Base-by-base conservation (phyloP, 2,113 vertebrate genomes). In the Epinephelus cyanopodus region DNA sequence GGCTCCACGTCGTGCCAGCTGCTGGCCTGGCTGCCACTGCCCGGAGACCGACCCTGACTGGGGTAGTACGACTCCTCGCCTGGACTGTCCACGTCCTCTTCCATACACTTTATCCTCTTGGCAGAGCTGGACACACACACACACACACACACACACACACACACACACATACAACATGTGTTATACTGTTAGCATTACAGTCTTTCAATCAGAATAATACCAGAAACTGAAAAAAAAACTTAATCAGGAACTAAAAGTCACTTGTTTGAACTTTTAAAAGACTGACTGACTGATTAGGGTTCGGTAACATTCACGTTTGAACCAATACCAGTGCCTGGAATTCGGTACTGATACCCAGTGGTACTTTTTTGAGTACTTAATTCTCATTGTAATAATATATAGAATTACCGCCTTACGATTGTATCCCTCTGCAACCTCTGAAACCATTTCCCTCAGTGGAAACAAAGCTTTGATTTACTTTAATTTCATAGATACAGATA, bases 1-100 rank as follows among this genome's bases (percentile, higher is more conserved):
- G 97, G 97, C 94, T 99, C 98, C 93, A 99, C 97, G 95, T 99
- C 98, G 91, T 99, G 98, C 98, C 98, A 99, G 94, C 97, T 97
- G 62, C 97, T 97, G 73, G 97, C 96, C 95, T 99, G 98, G 89
- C 97, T 97, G 92, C 97, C 97, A 6, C 97, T 98, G 89, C 98
- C 97, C 0, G 98, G 98, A 60, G 98, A 99, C 50, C 98, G 97
- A 13, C 97, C 97, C 94, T 98, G 97, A 91, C 96, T 96, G n/a
- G 97, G 96, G 94, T 98, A 99, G 93, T 98, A 99, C 17, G 97
- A 96, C 94, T 99, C 98, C 93, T 99, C 98, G 12, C 97, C 96
- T 17, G 98, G 98, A 93, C 98, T 99, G 96, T 99, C 98, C 96
- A 98, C 98, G 82, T 99, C 98, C 81, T 99, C 98, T 95, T 99